Percentiles rank a stretch among this genome's conserved stretches.
These are phyloP conservation scores for Rhagoletis zephyria DNA, from an alignment of 1,140 invertebrate species.

Conservation along the genomic window DNA sequence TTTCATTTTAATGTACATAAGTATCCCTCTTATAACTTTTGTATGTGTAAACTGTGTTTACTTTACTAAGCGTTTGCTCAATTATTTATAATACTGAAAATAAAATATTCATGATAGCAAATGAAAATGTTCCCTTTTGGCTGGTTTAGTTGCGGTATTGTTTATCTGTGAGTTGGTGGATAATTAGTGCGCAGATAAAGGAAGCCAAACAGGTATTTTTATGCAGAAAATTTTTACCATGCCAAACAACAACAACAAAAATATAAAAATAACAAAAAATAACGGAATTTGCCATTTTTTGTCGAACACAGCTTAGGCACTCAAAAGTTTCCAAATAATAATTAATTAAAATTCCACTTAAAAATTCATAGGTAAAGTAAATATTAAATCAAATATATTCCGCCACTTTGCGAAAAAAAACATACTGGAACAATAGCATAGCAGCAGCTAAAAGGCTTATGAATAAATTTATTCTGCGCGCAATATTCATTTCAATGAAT, in stretches of 20 bases:
- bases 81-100: background rate
- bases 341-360: constrained; percentile 47
- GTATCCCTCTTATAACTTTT: background rate
- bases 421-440: background rate
- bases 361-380: constrained; percentile 23
- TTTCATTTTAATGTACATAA: constrained; percentile 14
- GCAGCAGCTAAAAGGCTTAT: constrained; percentile 25
- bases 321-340: constrained; percentile 43
- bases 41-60: background rate
- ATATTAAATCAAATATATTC: background rate
- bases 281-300: background rate
- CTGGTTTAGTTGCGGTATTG: background rate
- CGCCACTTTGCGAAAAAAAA: background rate
- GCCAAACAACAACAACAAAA: no score
- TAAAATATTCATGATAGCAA: constrained; percentile 40
- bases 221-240: no score
- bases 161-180: background rate
- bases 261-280: no score
- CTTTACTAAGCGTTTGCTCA: constrained; percentile 20
- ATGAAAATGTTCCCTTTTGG: constrained; percentile 23
- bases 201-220: background rate
- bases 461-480: constrained; percentile 5
- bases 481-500: background rate
- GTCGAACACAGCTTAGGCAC: background rate
- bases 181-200: constrained; percentile 27